Base-by-base conservation (phyloP, 2,888 invertebrate species). In the Anarsia innoxiella region DNA sequence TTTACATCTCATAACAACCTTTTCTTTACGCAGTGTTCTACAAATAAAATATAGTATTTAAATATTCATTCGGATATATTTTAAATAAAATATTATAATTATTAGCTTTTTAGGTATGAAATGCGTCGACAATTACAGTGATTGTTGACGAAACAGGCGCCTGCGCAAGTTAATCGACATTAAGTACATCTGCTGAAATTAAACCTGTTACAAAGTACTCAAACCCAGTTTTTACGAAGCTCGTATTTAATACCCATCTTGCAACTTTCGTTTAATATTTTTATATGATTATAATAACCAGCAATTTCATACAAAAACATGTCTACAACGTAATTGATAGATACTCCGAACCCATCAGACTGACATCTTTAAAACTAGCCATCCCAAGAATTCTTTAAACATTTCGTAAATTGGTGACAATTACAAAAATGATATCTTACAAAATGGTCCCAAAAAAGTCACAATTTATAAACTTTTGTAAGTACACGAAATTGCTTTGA, bases 401-500 rank as follows among this genome's bases (percentile, higher is more conserved):
- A 34, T 33, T 25, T 30, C 33, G 32, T 34, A 43, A 56, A 48
- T 44, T 35, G 49, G 45, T 42, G 39, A 45, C 48, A 45, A 48
- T 55, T 51, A 51, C 35, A 42, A 41, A 52, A 50, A 57, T 50
- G 50, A 53, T 51, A 55, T 45, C 40, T 34, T 31, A 16, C 27
- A 44, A 43, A 49, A 38, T 44, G 40, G 31, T 23, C 38, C 31
- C 11, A 46, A 51, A 47, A 51, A 56, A 53, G 28, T 23, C 27
- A 48, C 43, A 44, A 43, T 56, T 46, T 49, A 49, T 51, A 53
- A 46, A 44, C 40, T 44, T 53, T 49, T 49, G 50, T 48, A 51
- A 40, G 44, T 49, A 56, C 51, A 56, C 53, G 49, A 59, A 65
- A 69, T 64, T 56, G 54, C 56, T 55, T 57, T 46, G 56, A 59